Percentiles rank a stretch among this genome's conserved stretches.
Evolutionary conservation across 37 sponge, comb jelly and placozoan species (phyloP).

Genomic region (Haliclona indistincta): DNA sequence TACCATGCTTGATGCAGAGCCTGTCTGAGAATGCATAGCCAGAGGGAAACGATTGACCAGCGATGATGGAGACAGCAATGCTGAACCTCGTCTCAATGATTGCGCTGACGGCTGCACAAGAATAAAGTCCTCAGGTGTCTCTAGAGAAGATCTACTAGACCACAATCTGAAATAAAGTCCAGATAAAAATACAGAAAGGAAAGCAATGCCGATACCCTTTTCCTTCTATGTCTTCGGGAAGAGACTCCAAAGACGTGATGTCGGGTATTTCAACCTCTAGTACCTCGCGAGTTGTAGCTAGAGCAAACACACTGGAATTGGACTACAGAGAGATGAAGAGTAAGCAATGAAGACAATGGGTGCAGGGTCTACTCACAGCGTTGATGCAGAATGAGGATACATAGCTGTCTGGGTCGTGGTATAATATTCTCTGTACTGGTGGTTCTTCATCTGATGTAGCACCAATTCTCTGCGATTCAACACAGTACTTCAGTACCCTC

Average conservation of each 20-base stretch:
- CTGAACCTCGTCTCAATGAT: not conserved
- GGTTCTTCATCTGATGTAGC: slow-evolving; percentile 21
- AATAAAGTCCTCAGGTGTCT: slow-evolving; percentile 20
- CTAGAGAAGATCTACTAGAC: not conserved
- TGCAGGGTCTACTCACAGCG: slow-evolving; percentile 36
- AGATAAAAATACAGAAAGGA: too few relatives aligned
- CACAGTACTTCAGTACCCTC: not conserved
- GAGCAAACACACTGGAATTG: slow-evolving; percentile 45
- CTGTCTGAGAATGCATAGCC: slow-evolving; percentile 30
- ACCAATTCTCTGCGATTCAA: not conserved
- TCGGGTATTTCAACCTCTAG: slow-evolving; percentile 67
- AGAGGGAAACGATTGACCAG: not conserved
- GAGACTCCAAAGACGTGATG: slow-evolving; percentile 25
- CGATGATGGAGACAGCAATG: not conserved
- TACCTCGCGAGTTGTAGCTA: slow-evolving; percentile 64
- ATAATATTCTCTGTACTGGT: slow-evolving; percentile 33
- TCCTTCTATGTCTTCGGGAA: too few relatives aligned
- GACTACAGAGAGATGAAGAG: slow-evolving; percentile 8
- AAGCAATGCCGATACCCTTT: too few relatives aligned
- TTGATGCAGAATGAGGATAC: slow-evolving; percentile 65
- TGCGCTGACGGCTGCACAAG: slow-evolving; percentile 8
- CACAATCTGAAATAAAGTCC: too few relatives aligned
- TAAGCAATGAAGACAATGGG: not conserved
- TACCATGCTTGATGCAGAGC: slow-evolving; percentile 33
- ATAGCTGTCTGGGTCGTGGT: slow-evolving; percentile 52